phyloP scores from a whole-genome alignment of 1,140 invertebrate genomes.

The Doryteuthis pealeii region DNA sequence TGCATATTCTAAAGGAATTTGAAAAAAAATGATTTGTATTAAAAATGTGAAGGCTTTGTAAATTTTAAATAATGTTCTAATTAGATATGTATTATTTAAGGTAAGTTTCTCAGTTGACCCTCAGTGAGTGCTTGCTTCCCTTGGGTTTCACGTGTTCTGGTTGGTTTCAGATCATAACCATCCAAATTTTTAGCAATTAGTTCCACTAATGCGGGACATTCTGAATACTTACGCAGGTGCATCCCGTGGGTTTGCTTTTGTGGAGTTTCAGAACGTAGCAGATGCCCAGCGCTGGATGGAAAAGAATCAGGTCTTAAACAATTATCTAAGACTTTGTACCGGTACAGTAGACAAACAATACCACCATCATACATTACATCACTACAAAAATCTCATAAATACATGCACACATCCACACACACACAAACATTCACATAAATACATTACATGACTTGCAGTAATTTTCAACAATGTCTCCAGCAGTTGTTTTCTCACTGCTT shows the following conservation, averaged over 20 bases:
- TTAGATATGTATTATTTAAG: too few species aligned
- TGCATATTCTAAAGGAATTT: too few species aligned
- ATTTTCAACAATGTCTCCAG: neutral
- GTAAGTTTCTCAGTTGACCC: constrained; percentile 2
- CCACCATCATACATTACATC: too few species aligned
- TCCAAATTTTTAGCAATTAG: neutral
- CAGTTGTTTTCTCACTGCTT: neutral
- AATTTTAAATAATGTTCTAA: neutral
- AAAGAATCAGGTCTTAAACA: constrained; percentile 78
- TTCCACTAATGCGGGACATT: constrained; percentile 37
- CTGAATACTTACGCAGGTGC: constrained; percentile 53
- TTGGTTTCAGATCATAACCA: constrained; percentile 6
- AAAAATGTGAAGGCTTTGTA: neutral
- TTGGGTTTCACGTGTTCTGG: constrained; percentile 9
- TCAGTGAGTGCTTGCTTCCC: constrained; percentile 4
- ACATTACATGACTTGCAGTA: neutral
- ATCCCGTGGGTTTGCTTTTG: constrained; percentile 76
- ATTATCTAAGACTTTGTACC: constrained; percentile 18
- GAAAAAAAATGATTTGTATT: too few species aligned
- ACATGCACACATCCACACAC: neutral
- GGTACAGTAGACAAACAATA: constrained; percentile 14
- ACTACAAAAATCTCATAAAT: neutral
- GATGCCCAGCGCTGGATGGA: constrained; percentile 92
- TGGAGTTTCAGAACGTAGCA: constrained; percentile 87
- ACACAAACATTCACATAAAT: neutral